Evolutionary conservation across 2,797 vertebrate genomes (phyloP), one percentile per base, ranked within the genome.

Genomic region (Ceyx erithaca): DNA sequence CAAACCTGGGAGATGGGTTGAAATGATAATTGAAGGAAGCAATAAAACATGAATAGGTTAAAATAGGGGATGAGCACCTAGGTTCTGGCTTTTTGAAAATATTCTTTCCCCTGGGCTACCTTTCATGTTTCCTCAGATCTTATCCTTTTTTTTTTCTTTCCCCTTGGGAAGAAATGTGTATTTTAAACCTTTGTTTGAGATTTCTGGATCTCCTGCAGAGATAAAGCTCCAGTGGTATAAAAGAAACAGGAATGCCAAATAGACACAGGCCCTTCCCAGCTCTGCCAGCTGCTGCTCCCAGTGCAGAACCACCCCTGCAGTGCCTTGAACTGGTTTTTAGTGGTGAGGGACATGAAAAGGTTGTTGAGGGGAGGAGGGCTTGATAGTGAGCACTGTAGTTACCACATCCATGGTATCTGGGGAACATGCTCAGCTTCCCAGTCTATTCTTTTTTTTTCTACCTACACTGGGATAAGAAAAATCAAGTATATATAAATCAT

Each of bases 11-110:
- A 85, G 86, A 91, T 57, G 18, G 87, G 14, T 51, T 67, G 28
- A 75, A 89, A 59, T 33, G 30, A 14, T 67, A 94, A 93, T 26
- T 83, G 82, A 85, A 94, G 73, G 52, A 92, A 95, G 63, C 26
- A 84, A 46, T 86, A 70, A 61, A 95, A 61, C 31, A 57, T 22
- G 12, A 76, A n/a, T 76, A 70, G 77, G 30, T 45, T 59, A 61
- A 85, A 78, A 70, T 4, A 46, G 11, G 30, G 22, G 55, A 76
- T 41, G 43, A 93, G 46, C 19, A 64, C 1, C 4, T 26, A 66
- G 12, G 19, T 68, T 75, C 35, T 55, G 19, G 4, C 28, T 81
- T 70, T 89, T 30, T 61, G 67, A 83, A 87, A 64, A 64, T 26
- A 49, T 12, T 8, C 66, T 77, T 87, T 91, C 54, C 51, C 7